Base-by-base conservation (phyloP, 2,888 invertebrate genomes). In the Clivina fossor region DNA sequence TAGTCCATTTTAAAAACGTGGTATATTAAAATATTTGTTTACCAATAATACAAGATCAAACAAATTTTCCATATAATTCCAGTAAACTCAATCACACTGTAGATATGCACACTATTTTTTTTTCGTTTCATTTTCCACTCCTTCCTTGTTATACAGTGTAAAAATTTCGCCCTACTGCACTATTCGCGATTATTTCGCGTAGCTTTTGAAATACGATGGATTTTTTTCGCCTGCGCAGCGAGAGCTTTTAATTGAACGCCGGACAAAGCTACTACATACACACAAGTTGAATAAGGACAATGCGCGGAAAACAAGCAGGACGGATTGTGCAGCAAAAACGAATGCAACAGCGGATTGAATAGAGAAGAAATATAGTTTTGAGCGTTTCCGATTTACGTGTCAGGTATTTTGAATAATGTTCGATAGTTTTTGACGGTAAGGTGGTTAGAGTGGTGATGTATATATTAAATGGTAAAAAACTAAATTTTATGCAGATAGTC, bases 171-270 rank as follows among this genome's bases (percentile, higher is more conserved):
- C 44, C 53, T 44, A 22, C 30, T 55, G 55, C 55, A 55, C 55
- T 55, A 40, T 47, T 38, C 38, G 40, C 55, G 47, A 47, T 53
- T 53, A 53, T 53, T 53, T 53, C 44, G 44, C 53, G 37, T 44
- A 47, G 55, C 55, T 55, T n/a, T 55, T 55, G 55, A 55, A 55
- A 55, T 40, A 55, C 55, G 47, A 46, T 53, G 44, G 53, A 33
- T 28, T 38, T 55, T 55, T 55, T 55, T 55, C 47, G 30, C 13
- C 30, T 55, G 40, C 40, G 55, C n/a, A n/a, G n/a, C 46, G 47
- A 46, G 18, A 55, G 55, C 40, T 55, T 55, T 55, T 55, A 55
- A 55, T 55, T 55, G 55, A 47, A 55, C 55, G 55, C 40, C 47
- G 47, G 55, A 46, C 30, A 49, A 38, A 49, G 49, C 30, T 49